Evolutionary conservation across 1,140 invertebrate genomes (phyloP).

Genomic region (Drosophila burlai): DNA sequence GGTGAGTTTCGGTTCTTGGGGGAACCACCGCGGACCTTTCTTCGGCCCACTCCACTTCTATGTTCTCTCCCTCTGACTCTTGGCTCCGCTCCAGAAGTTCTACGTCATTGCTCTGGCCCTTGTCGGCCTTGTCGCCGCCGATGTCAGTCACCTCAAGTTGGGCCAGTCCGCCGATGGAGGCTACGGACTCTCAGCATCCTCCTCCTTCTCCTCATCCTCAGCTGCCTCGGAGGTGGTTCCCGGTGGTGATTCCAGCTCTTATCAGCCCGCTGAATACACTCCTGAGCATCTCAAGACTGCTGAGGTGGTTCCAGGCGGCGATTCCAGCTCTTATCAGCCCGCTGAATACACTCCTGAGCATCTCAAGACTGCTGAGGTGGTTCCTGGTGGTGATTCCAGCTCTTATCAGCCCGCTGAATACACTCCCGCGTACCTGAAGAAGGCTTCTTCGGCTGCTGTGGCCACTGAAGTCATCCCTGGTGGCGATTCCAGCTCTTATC

Average conservation of each 20-base stretch:
- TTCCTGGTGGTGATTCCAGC: constrained; percentile 15
- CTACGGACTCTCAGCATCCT: constrained; percentile 39
- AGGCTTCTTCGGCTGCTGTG: too few species aligned
- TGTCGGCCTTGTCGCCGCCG: constrained; percentile 55
- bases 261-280: constrained; percentile 45
- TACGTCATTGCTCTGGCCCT: constrained; percentile 63
- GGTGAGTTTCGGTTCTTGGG: constrained; percentile 67
- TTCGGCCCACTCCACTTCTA: not conserved
- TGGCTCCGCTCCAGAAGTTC: constrained; percentile 49
- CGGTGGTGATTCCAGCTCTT: constrained; percentile 36
- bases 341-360: constrained; percentile 22
- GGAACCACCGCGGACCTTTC: constrained; percentile 30
- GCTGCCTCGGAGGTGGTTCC: constrained; percentile 22
- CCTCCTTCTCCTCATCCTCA: constrained; percentile 19
- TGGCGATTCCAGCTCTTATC: constrained; percentile 45
- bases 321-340: constrained; percentile 24
- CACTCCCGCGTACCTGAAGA: not conserved
- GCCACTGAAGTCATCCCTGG: too few species aligned
- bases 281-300: constrained; percentile 1
- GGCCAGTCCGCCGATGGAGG: constrained; percentile 48
- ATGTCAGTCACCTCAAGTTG: constrained; percentile 69
- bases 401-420: constrained; percentile 33
- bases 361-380: constrained; percentile 1
- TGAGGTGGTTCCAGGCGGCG: constrained; percentile 8
- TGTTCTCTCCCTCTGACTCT: not conserved